A percentile compares a stretch with the other conserved stretches of the same genome.
Evolutionary conservation across 2,113 vertebrate species (phyloP).

Genomic region (Microtus ochrogaster): DNA sequence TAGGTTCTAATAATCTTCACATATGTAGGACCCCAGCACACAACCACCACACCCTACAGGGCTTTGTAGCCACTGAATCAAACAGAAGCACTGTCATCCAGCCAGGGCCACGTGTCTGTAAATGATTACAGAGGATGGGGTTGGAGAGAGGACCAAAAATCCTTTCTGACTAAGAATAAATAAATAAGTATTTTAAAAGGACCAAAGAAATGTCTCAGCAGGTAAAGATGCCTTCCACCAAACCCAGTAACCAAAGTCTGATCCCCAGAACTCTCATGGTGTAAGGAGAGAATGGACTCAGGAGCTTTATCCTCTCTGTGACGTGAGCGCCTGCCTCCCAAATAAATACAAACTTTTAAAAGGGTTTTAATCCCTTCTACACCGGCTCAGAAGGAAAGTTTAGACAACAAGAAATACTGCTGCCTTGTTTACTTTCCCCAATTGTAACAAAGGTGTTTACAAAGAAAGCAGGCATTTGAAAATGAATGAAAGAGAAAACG

Average conservation of each 20-base stretch:
- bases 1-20: neutral
- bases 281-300: neutral
- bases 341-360: neutral
- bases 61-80: neutral
- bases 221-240: neutral
- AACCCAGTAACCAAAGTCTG: too few species aligned
- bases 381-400: conserved; percentile 9
- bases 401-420: conserved; percentile 25
- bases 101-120: neutral
- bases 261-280: neutral
- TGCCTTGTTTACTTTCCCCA: conserved; percentile 39
- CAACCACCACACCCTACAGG: neutral
- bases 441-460: conserved; percentile 37
- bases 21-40: neutral
- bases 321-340: neutral
- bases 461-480: conserved; percentile 42
- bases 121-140: neutral
- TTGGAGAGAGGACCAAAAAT: neutral
- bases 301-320: neutral
- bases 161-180: neutral
- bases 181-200: too few species aligned
- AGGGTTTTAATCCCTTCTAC: neutral
- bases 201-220: neutral
- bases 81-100: neutral
- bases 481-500: conserved; percentile 32